Conservation (phyloP, 2,113 vertebrate genomes). For the Alosa alosa region DNA sequence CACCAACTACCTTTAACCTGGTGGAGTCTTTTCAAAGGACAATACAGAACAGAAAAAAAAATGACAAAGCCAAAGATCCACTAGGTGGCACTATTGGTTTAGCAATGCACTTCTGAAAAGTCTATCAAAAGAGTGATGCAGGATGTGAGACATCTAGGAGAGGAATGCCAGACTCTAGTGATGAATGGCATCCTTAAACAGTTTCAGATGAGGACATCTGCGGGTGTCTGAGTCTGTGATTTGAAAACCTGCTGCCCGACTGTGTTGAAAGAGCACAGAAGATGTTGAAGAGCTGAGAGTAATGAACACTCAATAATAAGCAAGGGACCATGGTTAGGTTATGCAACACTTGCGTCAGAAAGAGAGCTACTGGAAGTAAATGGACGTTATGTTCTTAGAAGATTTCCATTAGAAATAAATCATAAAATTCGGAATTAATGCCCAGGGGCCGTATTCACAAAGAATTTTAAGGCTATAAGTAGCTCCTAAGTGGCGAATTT, state of each 20-base stretch:
- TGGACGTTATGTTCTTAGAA: background rate
- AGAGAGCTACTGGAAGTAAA: background rate
- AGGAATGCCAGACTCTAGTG: background rate
- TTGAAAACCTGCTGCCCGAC: background rate
- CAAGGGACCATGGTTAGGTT: background rate
- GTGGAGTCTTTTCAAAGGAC: too few relatives aligned
- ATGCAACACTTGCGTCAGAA: background rate
- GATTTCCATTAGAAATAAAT: background rate
- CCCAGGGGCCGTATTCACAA: too few relatives aligned
- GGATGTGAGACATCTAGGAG: background rate
- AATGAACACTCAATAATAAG: background rate
- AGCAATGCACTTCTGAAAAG: background rate
- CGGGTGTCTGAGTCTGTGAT: background rate
- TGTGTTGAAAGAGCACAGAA: background rate
- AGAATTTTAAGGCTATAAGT: too few relatives aligned
- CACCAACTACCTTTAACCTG: too few relatives aligned
- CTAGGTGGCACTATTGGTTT: constrained; percentile 56
- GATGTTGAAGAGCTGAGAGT: background rate
- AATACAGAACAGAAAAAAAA: background rate
- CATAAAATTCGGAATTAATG: background rate
- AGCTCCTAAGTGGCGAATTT: too few relatives aligned
- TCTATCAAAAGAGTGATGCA: background rate
- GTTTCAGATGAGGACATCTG: background rate
- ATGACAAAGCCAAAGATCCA: constrained; percentile 27
- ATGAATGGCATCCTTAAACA: background rate